Percentiles rank a stretch among this genome's conserved stretches.
phyloP scores from a whole-genome alignment of 1,140 invertebrate genomes.

The Drosophila erecta region DNA sequence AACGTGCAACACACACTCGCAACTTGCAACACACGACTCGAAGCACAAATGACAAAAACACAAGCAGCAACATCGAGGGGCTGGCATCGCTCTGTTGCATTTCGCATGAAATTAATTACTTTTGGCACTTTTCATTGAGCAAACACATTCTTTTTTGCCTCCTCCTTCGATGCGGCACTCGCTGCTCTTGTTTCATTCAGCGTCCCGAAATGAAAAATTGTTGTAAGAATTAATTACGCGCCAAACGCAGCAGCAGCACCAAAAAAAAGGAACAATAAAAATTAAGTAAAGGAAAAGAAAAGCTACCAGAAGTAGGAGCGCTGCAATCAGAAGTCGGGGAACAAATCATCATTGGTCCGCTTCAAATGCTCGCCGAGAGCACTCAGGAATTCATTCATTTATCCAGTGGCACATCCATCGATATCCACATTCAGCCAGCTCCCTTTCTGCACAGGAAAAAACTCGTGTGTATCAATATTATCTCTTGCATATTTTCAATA shows the following conservation, averaged over 20 bases:
- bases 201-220: conserved; percentile 72
- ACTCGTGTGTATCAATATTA: no score
- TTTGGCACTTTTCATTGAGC: conserved; percentile 83
- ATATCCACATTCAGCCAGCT: conserved; percentile 37
- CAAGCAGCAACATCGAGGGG: conserved; percentile 30
- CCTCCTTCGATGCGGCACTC: conserved; percentile 3
- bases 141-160: conserved; percentile 68
- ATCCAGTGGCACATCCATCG: conserved; percentile 51
- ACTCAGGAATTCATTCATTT: conserved; percentile 61
- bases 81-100: conserved; percentile 72
- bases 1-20: not conserved
- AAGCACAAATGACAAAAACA: conserved; percentile 48
- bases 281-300: conserved; percentile 4
- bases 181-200: conserved; percentile 66
- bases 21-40: not conserved
- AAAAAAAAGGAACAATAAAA: not conserved
- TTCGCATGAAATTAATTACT: conserved; percentile 83
- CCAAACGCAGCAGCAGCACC: conserved; percentile 62
- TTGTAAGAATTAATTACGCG: conserved; percentile 81
- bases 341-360: conserved; percentile 66
- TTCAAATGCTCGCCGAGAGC: conserved; percentile 63
- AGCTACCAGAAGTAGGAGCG: conserved; percentile 18
- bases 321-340: conserved; percentile 42
- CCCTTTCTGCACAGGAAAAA: conserved; percentile 8
- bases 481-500: no score